Base-by-base conservation (phyloP, 1,140 invertebrate genomes). In the Euschistus heros region DNA sequence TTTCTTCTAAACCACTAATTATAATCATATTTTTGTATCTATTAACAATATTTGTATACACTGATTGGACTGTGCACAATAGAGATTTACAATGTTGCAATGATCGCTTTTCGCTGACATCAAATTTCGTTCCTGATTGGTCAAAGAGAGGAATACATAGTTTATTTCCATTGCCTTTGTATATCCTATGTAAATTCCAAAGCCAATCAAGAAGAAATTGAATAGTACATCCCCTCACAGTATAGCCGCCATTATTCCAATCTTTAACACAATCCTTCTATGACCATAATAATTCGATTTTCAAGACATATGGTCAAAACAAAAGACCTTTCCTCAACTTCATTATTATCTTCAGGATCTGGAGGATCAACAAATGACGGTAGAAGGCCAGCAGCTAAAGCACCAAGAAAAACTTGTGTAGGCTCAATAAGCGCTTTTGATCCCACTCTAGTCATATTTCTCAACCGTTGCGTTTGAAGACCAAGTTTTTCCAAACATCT, bases 141-240 rank as follows among this genome's bases (percentile, higher is more conserved):
- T 61, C 59, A 61, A 61, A 61, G 2, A 61, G 59, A 37, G 59
- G 59, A 8, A 42, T 24, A 44, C 59, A 61, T 26, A 61, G 42
- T 42, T 26, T 61, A 20, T 44, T 44, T 14, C 30, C 30, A 44
- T 61, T 33, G 22, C 2, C 17, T 24, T 61, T 61, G 33, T 61
- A 61, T n/a, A n/a, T 26, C 17, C n/a, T 18, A 44, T 42, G 37
- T 20, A 33, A 18, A 20, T 42, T 30, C 59, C 59, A 61, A 22
- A 61, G 59, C 30, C 30, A 61, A 24, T 61, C 22, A 6, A 61
- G n/a, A 8, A 61, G 33, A 44, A 42, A 61, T 10, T 17, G 13
- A 18, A 61, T 26, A 44, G 59, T 61, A 44, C 59, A 61, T 17
- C 59, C 59, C 2, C 13, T 30, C 4, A 61, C 30, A 37, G 59